These are phyloP conservation scores for Cephus pulcher DNA, from an alignment of 2,888 invertebrate genomes.

Conservation along the genomic window DNA sequence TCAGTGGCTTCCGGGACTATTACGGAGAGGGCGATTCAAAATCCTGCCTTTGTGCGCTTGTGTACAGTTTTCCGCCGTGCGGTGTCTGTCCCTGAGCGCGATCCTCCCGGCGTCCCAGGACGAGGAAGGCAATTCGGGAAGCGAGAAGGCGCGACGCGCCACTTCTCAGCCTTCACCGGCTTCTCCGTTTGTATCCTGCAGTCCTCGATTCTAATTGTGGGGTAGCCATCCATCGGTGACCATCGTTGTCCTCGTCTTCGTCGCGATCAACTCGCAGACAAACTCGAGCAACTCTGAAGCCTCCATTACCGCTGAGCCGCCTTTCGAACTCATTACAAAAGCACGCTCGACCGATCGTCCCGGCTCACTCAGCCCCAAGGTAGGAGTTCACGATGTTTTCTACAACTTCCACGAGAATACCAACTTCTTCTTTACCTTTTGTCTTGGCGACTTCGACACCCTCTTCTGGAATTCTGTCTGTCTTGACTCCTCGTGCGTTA, in stretches of 20 bases:
- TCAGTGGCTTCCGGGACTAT: conserved; percentile 2
- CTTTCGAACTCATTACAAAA: conserved; percentile 5
- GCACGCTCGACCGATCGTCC: not conserved
- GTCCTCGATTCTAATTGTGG: not conserved
- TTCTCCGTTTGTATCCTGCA: not conserved
- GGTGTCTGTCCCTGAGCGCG: conserved; percentile 1
- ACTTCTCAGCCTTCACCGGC: not conserved
- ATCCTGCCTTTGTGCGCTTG: conserved; percentile 26
- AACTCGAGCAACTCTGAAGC: conserved; percentile 3
- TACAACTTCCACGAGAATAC: not conserved
- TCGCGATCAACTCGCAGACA: not conserved
- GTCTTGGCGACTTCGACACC: not conserved
- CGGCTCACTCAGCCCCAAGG: not conserved
- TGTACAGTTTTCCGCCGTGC: conserved; percentile 24
- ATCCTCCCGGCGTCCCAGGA: conserved; percentile 5
- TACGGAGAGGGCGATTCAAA: conserved; percentile 28
- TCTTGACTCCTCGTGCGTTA: not conserved
- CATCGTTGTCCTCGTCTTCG: not conserved
- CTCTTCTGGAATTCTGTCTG: not conserved
- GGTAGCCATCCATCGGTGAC: not conserved
- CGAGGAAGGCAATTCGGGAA: not conserved
- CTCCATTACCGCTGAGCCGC: conserved; percentile 20
- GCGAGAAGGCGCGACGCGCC: not conserved
- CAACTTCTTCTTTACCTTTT: not conserved
- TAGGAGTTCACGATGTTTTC: not conserved